phyloP scores from a whole-genome alignment of 2,797 vertebrate genomes.

The Okamejei kenojei region DNA sequence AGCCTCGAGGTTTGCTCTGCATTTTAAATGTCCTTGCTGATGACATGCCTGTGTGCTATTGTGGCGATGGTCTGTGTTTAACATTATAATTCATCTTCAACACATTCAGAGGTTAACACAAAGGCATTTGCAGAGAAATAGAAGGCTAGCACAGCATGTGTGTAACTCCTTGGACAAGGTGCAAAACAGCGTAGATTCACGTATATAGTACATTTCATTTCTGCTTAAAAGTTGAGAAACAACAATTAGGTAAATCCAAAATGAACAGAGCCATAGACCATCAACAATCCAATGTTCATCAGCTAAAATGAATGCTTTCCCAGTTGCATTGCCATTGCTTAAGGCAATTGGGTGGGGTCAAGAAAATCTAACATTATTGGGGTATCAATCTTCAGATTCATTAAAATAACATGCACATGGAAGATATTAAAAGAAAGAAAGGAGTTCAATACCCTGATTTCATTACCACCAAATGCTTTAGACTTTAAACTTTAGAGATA shows the following conservation, averaged over 20 bases:
- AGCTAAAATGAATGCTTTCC: not conserved
- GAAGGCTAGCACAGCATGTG: not conserved
- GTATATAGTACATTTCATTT: not conserved
- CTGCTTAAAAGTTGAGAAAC: not conserved
- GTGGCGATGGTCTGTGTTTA: conserved; percentile 3
- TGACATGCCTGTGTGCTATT: not conserved
- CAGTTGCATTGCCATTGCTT: not conserved
- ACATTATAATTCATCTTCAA: not conserved
- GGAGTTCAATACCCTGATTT: no score
- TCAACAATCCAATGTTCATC: not conserved
- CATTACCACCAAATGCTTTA: not conserved
- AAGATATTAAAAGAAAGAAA: not conserved
- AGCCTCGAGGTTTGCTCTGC: not conserved
- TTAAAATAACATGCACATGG: not conserved
- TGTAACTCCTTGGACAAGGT: not conserved
- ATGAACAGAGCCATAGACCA: not conserved
- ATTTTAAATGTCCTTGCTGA: not conserved
- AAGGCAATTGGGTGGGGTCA: not conserved
- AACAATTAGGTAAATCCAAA: not conserved
- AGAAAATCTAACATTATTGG: not conserved
- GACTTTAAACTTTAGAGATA: no score
- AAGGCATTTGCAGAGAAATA: not conserved
- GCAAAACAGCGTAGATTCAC: not conserved
- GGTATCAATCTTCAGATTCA: not conserved
- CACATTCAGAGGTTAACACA: conserved; percentile 12